Conservation (phyloP, 2,888 invertebrate genomes). For the Tipula lateralis region DNA sequence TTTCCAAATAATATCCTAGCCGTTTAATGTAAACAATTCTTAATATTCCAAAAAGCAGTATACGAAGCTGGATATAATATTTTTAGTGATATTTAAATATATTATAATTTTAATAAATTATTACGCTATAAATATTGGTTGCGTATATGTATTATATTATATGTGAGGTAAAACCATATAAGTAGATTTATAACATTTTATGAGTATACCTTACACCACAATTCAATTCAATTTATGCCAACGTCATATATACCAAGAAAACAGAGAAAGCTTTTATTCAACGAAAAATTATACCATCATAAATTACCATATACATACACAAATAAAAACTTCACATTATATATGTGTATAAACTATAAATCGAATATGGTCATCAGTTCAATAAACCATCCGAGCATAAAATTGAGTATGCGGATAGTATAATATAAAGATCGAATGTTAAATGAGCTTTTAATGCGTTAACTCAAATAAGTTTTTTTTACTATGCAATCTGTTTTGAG, state of each 20-base stretch:
- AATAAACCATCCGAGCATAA: neutral
- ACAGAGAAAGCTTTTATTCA: conserved; percentile 5
- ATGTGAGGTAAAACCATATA: no score
- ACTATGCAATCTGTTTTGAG: neutral
- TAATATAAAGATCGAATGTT: neutral
- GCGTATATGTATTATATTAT: no score
- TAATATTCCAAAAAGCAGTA: no score
- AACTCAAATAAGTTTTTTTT: neutral
- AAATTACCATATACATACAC: neutral
- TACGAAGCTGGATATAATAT: no score
- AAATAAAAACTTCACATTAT: neutral
- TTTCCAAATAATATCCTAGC: no score
- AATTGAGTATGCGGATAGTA: neutral
- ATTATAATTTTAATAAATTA: no score
- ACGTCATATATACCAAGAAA: neutral
- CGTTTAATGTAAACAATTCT: no score
- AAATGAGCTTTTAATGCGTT: neutral
- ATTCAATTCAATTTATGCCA: neutral
- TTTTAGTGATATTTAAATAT: no score
- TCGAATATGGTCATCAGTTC: neutral
- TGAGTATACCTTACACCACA: neutral
- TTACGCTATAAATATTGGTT: no score
- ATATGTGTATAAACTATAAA: neutral
- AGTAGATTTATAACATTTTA: neutral
- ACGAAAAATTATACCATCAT: neutral